Evolutionary conservation across 2,888 invertebrate genomes (phyloP), one percentile per base, ranked within the genome.

Genomic region (Ypsolopha sequella): DNA sequence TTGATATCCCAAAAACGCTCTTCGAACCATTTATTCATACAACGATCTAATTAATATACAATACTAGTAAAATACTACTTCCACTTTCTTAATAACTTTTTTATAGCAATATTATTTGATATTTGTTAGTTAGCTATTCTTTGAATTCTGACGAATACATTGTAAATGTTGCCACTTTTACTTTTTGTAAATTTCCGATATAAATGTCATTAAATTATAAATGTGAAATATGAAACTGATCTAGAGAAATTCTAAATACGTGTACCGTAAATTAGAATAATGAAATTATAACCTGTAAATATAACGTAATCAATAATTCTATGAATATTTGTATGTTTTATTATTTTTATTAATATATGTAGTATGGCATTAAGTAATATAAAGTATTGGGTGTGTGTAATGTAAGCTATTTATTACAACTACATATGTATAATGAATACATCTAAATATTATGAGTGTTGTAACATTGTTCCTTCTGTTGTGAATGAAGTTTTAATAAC

Each of bases 391-490:
- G 36, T 47, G 47, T 47, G 47, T 47, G 47, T 47, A 14, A 46
- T 34, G 11, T 46, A 41, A 36, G 24, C 4, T 47, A 14, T 36
- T 51, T 44, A 36, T 52, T 43, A 48, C 48, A 43, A 45, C 36
- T 45, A 51, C 38, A 48, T 65, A 60, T 66, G 48, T 65, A 60
- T 66, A 64, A 66, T 64, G 64, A 66, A 65, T 69, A 69, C 63
- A 67, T 66, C 59, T 66, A 64, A 63, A 72, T 64, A 43, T 43
- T 13, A 68, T 66, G 64, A 62, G 64, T 85, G 81, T 82, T 70
- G 80, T 81, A 68, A 74, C 75, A 36, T 47, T 73, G 75, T 84
- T 84, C 75, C 79, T 47, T 82, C 76, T 79, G 73, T 75, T 74
- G 70, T 71, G 66, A 68, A 72, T 70, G 68, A 63, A 70, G 74